Evolutionary conservation across 2,797 vertebrate genomes (phyloP), one percentile per base, ranked within the genome.

Genomic region (Coendou prehensilis): DNA sequence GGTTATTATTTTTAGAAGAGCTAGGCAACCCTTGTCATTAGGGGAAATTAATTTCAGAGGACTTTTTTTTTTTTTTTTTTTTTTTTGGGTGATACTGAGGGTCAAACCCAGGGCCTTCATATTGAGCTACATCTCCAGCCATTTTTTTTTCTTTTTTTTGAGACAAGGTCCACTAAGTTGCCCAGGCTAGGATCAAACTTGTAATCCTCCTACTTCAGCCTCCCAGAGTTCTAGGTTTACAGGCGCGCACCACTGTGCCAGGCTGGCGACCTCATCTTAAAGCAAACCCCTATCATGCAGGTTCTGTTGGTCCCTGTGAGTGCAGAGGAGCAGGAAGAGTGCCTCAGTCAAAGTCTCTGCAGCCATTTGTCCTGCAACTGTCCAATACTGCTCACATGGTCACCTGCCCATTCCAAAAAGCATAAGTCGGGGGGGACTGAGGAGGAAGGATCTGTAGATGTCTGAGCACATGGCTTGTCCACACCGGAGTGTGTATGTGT

Each of bases 291-390:
- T 11, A 0, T 9, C 50, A 10, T 52, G 14, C 14, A 56, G 9
- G 52, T 59, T 54, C 61, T 57, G 8, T 45, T 20, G n/a, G 56
- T 0, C 1, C 2, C 9, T 2, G 13, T 2, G 13, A 20, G 8
- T 17, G 23, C 20, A 81, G 22, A 69, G 17, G 14, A 52, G n/a
- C 63, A 54, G 33, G 6, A 37, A 47, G n/a, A 52, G 45, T 28
- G 20, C 30, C 50, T 23, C 1, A 10, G n/a, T 45, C 28, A 3
- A 2, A 28, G n/a, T 22, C 47, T 73, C 56, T n/a, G 54, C 7
- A 47, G 33, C 45, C 52, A 28, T 15, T 33, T 64, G 64, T 28
- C 22, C n/a, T 5, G 0, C 2, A 9, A n/a, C 11, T 14, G 54
- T 11, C 23, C 17, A n/a, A 8, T 33, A 47, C 7, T 22, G 17